Base-by-base conservation (phyloP, 2,113 vertebrate species). In the Ochotona curzoniae region DNA sequence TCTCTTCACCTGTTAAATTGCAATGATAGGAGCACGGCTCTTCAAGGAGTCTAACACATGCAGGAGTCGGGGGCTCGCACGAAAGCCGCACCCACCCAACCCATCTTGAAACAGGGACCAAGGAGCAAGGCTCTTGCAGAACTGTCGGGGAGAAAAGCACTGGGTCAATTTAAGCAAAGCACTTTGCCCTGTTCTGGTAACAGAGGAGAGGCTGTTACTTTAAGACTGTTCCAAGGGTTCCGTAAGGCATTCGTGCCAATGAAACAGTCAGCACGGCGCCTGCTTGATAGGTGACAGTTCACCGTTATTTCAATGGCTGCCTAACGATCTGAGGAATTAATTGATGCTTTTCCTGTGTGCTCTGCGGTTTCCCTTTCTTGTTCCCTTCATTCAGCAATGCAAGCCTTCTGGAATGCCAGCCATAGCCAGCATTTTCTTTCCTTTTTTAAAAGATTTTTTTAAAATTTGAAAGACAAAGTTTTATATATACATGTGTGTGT, bases 221-320 rank as follows among this genome's bases (percentile, higher is more conserved):
- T 12, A 14, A 61, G 66, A 20, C 20, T 67, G 63, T 26, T 44
- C 35, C 18, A 30, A 67, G 57, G 47, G 25, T 32, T 60, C 57
- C 67, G 8, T 7, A 51, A 78, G 64, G 7, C 28, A 66, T 30
- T 26, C 4, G 1, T 18, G 8, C 17, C 57, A 60, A 51, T 0
- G 70, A 67, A 66, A 51, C 44, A 54, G 35, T 38, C 4, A 32
- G 9, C 66, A n/a, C 30, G 14, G 80, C 1, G 2, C 15, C 60
- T 67, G 38, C 54, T 71, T 9, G 2, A 17, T 6, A 15, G 6
- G 1, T 8, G 30, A 15, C 10, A 5, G 63, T 5, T 82, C 60
- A 15, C 26, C 20, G 13, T 4, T 4, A 60, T 1, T 6, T 10
- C 74, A 3, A 3, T 0, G 30, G 30, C 83, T 30, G 66, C 54